Evolutionary conservation across 1,140 invertebrate genomes (phyloP), one percentile per base, ranked within the genome.

Genomic region (Ooceraea biroi): DNA sequence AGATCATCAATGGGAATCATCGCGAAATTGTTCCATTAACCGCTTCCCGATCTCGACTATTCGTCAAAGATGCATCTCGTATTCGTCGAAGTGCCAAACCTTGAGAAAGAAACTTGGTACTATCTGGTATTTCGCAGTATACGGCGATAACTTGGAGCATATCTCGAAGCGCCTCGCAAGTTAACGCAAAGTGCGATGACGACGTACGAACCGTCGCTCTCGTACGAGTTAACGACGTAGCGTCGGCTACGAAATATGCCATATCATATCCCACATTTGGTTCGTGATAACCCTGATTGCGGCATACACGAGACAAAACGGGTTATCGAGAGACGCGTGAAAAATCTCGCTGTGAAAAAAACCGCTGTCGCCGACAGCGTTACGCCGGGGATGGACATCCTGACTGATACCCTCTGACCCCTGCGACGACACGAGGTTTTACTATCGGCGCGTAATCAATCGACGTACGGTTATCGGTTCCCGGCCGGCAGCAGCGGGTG

Each of bases 361-460:
- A 72, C 17, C 50, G 19, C 50, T 63, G 30, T 76, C 60, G n/a
- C 22, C 19, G n/a, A 30, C 36, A 22, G 36, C 36, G 36, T 50
- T 65, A 68, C 19, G 30, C 46, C 57, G 17, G n/a, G 30, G 48
- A 69, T 57, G 8, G 22, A 14, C 11, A 57, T 68, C 41, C 17
- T 25, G 55, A n/a, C 17, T 25, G 78, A 52, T 63, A 41, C 14
- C 17, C 55, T 30, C 57, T n/a, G 78, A 73, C 44, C 46, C 14
- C 48, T 0, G 19, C 46, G 48, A 48, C 44, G 66, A 50, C n/a
- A 12, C 57, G 27, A 5, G 11, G 41, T 27, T 74, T 82, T 74
- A 80, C 50, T 80, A 80, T 69, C 76, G 27, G 65, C 36, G 36
- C 41, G 76, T 80, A 80, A 78, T 78, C 65, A 57, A 80, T 80